phyloP scores from a whole-genome alignment of 2,797 vertebrate species.

The Hapalemur alaotrensis region DNA sequence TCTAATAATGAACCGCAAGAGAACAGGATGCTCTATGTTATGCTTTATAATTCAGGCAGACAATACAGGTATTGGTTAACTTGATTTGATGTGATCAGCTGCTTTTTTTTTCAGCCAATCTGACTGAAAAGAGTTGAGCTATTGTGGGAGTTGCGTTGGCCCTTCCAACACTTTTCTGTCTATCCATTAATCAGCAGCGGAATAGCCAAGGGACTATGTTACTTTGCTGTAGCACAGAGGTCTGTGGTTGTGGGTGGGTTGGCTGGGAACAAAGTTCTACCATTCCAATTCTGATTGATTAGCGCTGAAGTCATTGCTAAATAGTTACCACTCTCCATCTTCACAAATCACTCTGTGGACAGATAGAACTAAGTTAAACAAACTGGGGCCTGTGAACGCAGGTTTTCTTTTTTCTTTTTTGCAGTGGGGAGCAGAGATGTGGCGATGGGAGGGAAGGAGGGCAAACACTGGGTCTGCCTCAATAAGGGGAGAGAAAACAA shows the following conservation, averaged over 20 bases:
- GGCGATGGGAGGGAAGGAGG: background rate
- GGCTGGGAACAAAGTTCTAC: constrained; percentile 30
- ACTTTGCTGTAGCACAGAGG: background rate
- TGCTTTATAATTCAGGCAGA: constrained; percentile 45
- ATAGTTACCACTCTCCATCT: background rate
- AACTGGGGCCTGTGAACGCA: background rate
- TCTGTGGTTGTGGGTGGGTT: constrained; percentile 6
- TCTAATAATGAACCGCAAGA: constrained; percentile 2
- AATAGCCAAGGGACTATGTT: constrained; percentile 6
- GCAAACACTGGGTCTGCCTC: background rate
- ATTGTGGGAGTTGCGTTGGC: background rate
- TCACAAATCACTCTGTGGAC: background rate
- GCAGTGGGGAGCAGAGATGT: background rate
- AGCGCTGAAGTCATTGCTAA: constrained; percentile 50
- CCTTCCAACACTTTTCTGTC: constrained; percentile 35
- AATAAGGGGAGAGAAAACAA: background rate
- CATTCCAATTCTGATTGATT: constrained; percentile 41
- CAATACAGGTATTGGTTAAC: constrained; percentile 47
- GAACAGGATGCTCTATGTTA: constrained; percentile 13
- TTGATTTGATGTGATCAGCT: constrained; percentile 14
- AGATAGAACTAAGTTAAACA: background rate
- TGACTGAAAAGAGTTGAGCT: constrained; percentile 27
- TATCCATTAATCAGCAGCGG: constrained; percentile 15
- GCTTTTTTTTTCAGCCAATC: constrained; percentile 1
- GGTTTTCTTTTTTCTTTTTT: background rate